Base-by-base conservation (phyloP, 1,140 invertebrate genomes). In the Bombus picipes region DNA sequence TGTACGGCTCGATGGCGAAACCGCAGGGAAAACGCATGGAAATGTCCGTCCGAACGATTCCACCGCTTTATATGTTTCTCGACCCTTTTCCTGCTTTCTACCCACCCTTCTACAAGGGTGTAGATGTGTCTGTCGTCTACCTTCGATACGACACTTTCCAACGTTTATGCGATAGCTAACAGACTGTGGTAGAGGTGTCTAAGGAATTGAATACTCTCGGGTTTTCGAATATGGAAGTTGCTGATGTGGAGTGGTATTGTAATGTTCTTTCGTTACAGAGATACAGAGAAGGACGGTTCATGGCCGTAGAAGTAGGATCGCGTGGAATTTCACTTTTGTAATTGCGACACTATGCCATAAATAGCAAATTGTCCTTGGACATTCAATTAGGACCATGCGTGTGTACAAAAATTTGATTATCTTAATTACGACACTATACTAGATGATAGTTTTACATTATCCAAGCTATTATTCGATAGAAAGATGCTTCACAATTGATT, bases 21-120 rank as follows among this genome's bases (percentile, higher is more conserved):
- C 57, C 65, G 57, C 71, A 73, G 37, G 79, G 76, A 41, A 83
- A 89, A 74, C 88, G 77, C 59, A 91, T 86, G 85, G 77, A 89
- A 87, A 89, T 89, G 65, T 85, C 72, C 68, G 32, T 77, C 28
- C 43, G 28, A 59, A 72, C 82, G 77, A 81, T 84, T 88, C 73
- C 39, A 65, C 80, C 65, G n/a, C 43, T 39, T 43, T 37, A 65
- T 65, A 53, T n/a, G 71, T 32, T 43, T 47, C 28, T 22, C 32
- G 76, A 71, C 71, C 39, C n/a, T 28, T 62, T 32, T 73, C 10
- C 12, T 13, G n/a, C 32, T 37, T 57, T 15, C 25, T 9, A 53
- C 57, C 39, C 25, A 47, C 28, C 74, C 13, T 25, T 73, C 13
- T 34, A 77, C 65, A 10, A 73, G 66, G 28, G 12, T 43, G 73